Evolutionary conservation across 2,888 invertebrate species (phyloP).

Genomic region (Pterostichus niger): DNA sequence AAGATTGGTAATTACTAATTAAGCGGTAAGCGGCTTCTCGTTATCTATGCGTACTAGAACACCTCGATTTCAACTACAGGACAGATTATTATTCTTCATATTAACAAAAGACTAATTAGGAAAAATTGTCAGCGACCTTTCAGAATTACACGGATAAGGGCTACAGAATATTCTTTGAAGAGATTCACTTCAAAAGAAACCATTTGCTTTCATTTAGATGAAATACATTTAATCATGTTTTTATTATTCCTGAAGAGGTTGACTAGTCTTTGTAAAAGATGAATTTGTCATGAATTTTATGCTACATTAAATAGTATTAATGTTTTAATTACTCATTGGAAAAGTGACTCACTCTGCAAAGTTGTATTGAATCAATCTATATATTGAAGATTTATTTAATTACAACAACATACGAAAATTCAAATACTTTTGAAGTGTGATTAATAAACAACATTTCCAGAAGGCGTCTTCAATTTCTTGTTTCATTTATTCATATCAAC

Average conservation of each 20-base stretch:
- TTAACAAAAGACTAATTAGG: conserved; percentile 34
- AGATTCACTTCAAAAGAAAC: conserved; percentile 10
- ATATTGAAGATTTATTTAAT: too few species aligned
- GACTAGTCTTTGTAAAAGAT: not conserved
- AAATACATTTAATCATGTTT: conserved; percentile 27
- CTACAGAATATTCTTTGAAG: not conserved
- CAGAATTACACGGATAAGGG: not conserved
- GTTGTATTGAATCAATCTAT: too few species aligned
- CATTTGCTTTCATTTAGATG: not conserved
- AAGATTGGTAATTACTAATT: not conserved
- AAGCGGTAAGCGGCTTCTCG: too few species aligned
- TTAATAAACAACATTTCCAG: too few species aligned
- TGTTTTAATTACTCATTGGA: not conserved
- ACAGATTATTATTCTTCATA: not conserved
- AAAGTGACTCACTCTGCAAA: too few species aligned
- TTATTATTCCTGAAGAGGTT: not conserved
- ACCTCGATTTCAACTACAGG: not conserved
- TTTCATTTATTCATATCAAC: too few species aligned
- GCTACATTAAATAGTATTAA: conserved; percentile 1
- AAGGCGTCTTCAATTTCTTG: too few species aligned
- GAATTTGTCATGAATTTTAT: not conserved
- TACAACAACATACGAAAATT: too few species aligned
- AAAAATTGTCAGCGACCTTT: not conserved
- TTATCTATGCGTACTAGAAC: not conserved
- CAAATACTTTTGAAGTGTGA: too few species aligned